Base-by-base conservation (phyloP, 2,888 invertebrate species). In the Mesorhabditis spiculigera region DNA sequence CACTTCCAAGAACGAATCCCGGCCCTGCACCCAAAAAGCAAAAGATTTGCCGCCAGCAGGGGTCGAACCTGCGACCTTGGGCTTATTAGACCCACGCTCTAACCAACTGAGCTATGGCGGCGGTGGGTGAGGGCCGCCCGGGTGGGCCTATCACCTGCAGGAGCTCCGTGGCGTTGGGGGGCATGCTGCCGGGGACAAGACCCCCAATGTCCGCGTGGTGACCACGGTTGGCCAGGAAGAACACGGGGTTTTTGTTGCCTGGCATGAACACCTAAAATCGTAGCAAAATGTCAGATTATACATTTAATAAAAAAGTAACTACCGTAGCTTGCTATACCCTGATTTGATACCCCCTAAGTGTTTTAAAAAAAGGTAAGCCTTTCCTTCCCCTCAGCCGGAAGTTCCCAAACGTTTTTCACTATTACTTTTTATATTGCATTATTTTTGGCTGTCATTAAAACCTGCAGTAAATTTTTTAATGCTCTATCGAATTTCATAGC, bases 161-260 rank as follows among this genome's bases (percentile, higher is more conserved):
- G 45, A 98, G 88, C 4, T 90, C 89, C 13, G 92, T 94, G 5
- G 96, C 96, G 88, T 95, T 93, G 0, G 98, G 95, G 0, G 97
- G 97, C 94, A 94, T 94, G 0, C 93, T 94, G 16, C 87, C 87
- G 2, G 87, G 87, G 4, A 86, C 86, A 4, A 88, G 77, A 4
- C 88, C 88, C 4, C 98, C 97, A 80, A 98, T 97, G 86, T 98
- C 97, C 0, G 97, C 96, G 89, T 98, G 98, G 88, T 98, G 98
- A 0, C 97, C 98, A 66, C 98, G 91, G 76, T 94, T 94, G 0
- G 97, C 98, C 67, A 98, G 95, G 89, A 93, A 98, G 88, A 98
- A 98, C 68, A 97, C 93, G 0, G 97, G 95, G 2, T 89, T 87
- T 0, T 74, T n/a, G 16, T 61, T 86, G 45, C 87, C 87, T 69